Evolutionary conservation across 2,113 vertebrate species (phyloP), one percentile per base, ranked within the genome.

Genomic region (Lophotis ruficrista): DNA sequence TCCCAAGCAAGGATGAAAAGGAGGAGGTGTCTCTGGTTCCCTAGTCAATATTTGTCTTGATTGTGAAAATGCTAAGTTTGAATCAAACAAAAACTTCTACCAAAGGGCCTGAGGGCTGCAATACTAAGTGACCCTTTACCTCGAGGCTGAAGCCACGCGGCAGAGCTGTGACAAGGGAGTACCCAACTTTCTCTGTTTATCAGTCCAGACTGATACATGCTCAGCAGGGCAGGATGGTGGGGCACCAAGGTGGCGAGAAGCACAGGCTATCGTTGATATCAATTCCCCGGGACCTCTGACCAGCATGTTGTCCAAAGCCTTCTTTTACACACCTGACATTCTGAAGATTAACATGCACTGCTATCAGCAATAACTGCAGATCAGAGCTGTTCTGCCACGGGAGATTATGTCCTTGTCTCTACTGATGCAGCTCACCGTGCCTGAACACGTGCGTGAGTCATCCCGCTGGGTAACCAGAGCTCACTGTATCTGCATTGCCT

Each of bases 21-120:
- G 16, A 79, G 33, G 65, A 25, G 35, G 12, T 60, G 21, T 76
- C 85, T 85, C 41, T 54, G 12, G 2, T 66, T 54, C 56, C 31
- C 83, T 38, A 27, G 71, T 88, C 75, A 95, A 65, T 94, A 91
- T 76, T 94, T 93, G 16, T 50, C 22, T 87, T 48, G 73, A 82
- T 89, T 89, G 68, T 50, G 61, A 93, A 95, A 97, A 89, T 5
- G 48, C 38, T 72, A 90, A 57, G 24, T 84, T 87, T 68, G 81
- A 94, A 51, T 81, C 35, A 57, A 72, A 50, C 17, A 19, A 69
- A 86, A 92, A 54, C 11, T 43, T 60, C 37, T 47, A 66, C 17
- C 65, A 82, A 71, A 91, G 37, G 85, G 9, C 18, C 13, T 14
- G 43, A 64, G 45, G 12, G 25, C 18, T 35, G 45, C 14, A 25